Conservation (phyloP, 2,797 vertebrate species). For the Channa striata region DNA sequence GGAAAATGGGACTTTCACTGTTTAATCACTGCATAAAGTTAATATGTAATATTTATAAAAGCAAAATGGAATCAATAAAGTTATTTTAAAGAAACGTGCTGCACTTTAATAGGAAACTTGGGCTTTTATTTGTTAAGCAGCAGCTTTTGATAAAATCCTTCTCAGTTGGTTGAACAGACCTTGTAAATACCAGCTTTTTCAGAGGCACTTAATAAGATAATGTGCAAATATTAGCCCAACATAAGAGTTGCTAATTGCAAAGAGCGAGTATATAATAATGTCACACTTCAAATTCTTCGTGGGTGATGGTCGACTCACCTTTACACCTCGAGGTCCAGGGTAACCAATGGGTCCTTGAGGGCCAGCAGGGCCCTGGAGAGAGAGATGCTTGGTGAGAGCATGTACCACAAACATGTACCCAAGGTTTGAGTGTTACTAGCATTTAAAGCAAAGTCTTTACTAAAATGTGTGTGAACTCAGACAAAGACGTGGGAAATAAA, state of each 20-base stretch:
- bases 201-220: constrained; percentile 19
- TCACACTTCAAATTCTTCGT: constrained; percentile 12
- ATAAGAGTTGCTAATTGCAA: constrained; percentile 23
- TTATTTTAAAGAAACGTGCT: not conserved
- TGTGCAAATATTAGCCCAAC: constrained; percentile 11
- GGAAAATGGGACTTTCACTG: not conserved
- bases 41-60: constrained; percentile 1
- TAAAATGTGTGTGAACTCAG: constrained; percentile 46
- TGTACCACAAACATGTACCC: constrained; percentile 14
- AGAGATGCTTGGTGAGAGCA: constrained; percentile 43
- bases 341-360: constrained; percentile 98
- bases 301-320: constrained; percentile 85
- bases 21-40: not conserved
- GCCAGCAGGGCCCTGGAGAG: constrained; percentile 91
- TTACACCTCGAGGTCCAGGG: constrained; percentile 94
- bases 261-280: not conserved
- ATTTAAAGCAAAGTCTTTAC: constrained; percentile 44
- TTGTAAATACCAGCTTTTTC: constrained; percentile 27
- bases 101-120: not conserved
- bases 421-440: constrained; percentile 24
- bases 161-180: constrained; percentile 1
- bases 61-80: not conserved
- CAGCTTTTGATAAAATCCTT: not conserved
- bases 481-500: constrained; percentile 24
- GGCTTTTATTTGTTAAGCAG: constrained; percentile 8